Evolutionary conservation across 2,797 vertebrate genomes (phyloP).

Genomic region (Ataeniobius toweri): DNA sequence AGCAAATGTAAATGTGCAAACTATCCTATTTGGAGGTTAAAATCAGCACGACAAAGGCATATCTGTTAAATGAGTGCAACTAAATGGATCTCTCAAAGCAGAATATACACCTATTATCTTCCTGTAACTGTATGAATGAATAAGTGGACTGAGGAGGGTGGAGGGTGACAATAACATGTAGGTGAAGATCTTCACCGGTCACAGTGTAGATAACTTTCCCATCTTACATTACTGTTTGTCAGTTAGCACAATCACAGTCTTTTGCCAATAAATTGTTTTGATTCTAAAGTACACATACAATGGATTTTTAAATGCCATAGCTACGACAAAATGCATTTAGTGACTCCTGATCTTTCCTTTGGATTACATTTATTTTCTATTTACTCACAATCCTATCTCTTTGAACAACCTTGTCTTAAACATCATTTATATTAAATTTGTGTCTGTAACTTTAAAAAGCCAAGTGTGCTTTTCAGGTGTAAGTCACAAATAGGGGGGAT

Average conservation of each 20-base stretch:
- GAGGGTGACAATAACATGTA: not conserved
- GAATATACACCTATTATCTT: not conserved
- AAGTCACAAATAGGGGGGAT: not conserved
- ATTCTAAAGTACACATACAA: not conserved
- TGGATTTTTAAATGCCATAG: not conserved
- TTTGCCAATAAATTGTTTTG: not conserved
- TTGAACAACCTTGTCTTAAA: conserved; percentile 18
- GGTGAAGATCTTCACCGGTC: not conserved
- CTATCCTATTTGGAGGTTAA: not conserved
- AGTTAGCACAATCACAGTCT: not conserved
- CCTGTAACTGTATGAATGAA: not conserved
- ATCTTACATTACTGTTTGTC: not conserved
- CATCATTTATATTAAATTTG: not conserved
- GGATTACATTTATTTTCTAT: conserved; percentile 6
- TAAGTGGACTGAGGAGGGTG: not conserved
- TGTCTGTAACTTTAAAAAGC: not conserved
- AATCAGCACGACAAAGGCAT: not conserved
- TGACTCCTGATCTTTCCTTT: not conserved
- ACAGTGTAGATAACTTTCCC: not conserved
- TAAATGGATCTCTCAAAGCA: not conserved
- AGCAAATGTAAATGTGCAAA: not conserved
- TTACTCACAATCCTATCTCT: not conserved
- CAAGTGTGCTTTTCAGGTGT: not conserved
- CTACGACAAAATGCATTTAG: not conserved
- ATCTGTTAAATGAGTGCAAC: not conserved